A percentile compares a stretch with the other conserved stretches of the same genome.
phyloP scores from a whole-genome alignment of 1,140 invertebrate genomes.

The Psilanteris sp. region DNA sequence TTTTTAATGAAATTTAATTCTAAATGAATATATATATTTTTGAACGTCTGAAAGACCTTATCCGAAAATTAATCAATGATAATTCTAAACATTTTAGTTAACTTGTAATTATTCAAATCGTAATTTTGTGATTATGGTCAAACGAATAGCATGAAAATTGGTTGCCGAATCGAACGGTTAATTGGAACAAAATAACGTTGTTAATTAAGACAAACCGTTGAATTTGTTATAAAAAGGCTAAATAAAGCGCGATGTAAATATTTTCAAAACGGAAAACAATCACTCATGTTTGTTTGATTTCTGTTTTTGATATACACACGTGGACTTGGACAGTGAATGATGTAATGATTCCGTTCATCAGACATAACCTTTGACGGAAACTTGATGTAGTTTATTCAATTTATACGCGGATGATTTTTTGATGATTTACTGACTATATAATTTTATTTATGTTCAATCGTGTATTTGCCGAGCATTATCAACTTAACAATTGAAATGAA shows the following conservation, averaged over 20 bases:
- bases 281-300: conserved; percentile 28
- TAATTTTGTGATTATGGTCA: neutral
- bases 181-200: conserved; percentile 9
- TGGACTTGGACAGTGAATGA: conserved; percentile 41
- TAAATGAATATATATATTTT: no score
- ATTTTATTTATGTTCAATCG: conserved; percentile 10
- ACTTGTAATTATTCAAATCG: neutral
- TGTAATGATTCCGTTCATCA: conserved; percentile 42
- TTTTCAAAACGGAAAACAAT: conserved; percentile 32
- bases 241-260: conserved; percentile 19
- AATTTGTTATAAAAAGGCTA: conserved; percentile 9
- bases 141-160: neutral
- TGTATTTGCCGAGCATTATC: neutral
- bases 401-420: conserved; percentile 33
- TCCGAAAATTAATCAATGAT: no score
- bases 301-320: conserved; percentile 25
- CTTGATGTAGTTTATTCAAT: conserved; percentile 33
- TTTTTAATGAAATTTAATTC: no score
- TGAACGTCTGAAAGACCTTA: no score
- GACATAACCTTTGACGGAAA: conserved; percentile 38
- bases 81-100: neutral
- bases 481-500: conserved; percentile 8
- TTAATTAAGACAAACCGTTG: conserved; percentile 32
- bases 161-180: conserved; percentile 2
- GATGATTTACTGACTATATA: conserved; percentile 7